Percentiles rank a stretch among this genome's conserved stretches.
phyloP scores from a whole-genome alignment of 2,797 vertebrate species.

The Hippopotamyrus pictus region DNA sequence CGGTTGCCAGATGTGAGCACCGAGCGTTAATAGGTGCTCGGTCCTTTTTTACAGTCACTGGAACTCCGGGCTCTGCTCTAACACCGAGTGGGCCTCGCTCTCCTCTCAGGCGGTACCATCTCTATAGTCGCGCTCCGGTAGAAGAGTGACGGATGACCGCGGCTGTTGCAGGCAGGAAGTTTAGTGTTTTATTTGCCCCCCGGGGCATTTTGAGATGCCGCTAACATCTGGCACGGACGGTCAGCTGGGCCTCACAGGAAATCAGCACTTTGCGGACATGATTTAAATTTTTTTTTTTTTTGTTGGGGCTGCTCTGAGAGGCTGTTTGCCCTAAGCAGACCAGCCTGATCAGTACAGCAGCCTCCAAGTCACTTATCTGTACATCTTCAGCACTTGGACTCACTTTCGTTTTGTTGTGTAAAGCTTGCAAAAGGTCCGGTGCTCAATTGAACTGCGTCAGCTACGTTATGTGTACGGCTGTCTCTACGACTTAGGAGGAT shows the following conservation, averaged over 20 bases:
- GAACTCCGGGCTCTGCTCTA: background rate
- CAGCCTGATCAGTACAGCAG: background rate
- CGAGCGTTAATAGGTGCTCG: background rate
- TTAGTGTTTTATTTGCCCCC: background rate
- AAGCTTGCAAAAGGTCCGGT: background rate
- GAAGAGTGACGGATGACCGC: background rate
- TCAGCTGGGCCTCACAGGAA: conserved; percentile 4
- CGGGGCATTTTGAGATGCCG: background rate
- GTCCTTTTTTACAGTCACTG: background rate
- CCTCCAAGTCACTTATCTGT: background rate
- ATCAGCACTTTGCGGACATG: background rate
- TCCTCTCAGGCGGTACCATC: background rate
- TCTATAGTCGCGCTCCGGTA: background rate
- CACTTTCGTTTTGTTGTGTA: background rate
- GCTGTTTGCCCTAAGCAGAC: background rate
- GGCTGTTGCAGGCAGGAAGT: background rate
- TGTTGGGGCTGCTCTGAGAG: background rate
- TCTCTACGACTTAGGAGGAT: background rate
- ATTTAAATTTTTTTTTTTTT: background rate
- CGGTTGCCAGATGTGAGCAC: conserved; percentile 15
- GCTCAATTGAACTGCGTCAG: background rate
- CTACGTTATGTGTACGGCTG: background rate
- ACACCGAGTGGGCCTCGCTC: background rate
- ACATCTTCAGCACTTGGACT: background rate
- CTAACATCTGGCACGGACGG: background rate